Base-by-base conservation (phyloP, 1,140 invertebrate species). In the Hydropsyche tenuis region DNA sequence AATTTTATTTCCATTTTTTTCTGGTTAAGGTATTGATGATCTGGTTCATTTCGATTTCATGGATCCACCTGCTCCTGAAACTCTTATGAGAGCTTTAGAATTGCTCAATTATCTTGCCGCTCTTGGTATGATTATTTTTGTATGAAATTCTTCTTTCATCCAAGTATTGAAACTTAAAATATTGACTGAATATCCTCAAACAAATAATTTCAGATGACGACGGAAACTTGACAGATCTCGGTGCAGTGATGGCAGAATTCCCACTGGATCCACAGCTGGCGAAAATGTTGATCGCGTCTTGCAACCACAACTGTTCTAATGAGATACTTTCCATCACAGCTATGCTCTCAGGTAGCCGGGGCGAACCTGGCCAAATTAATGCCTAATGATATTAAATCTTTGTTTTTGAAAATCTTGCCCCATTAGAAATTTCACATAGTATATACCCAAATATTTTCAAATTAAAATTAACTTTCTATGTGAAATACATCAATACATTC, bases 11-110 rank as follows among this genome's bases (percentile, higher is more conserved):
- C n/a, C n/a, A n/a, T n/a, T n/a, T 69, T 45, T 65, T 69, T 69
- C 0, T 60, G 27, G 23, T 7, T 60, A 37, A 76, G 75, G 98
- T 76, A 99, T 99, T 79, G 97, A 99, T 82, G 98, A 99, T 87
- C 86, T 99, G 78, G 98, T 99, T 42, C 98, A 99, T 84, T 99
- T 99, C 86, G 98, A 99, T 86, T 99, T 99, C 84, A 99, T 99
- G 98, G 98, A 99, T 87, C 98, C 98, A 16, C 98, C 98, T 22
- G 98, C 98, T n/a, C 98, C 98, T 0, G 98, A 99, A 88, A 99
- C 98, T 0, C 85, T 99, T n/a, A 99, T 99, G 98, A 86, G 98
- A 82, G 98, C 98, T 1, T 83, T 99, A 68, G 98, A 99, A 86
- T 86, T 99, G 65, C 86, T 99, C 9, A 99, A 99, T 86, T 99